Percentiles rank a stretch among this genome's conserved stretches.
phyloP scores from a whole-genome alignment of 2,797 vertebrate species.

The Agapornis canus region DNA sequence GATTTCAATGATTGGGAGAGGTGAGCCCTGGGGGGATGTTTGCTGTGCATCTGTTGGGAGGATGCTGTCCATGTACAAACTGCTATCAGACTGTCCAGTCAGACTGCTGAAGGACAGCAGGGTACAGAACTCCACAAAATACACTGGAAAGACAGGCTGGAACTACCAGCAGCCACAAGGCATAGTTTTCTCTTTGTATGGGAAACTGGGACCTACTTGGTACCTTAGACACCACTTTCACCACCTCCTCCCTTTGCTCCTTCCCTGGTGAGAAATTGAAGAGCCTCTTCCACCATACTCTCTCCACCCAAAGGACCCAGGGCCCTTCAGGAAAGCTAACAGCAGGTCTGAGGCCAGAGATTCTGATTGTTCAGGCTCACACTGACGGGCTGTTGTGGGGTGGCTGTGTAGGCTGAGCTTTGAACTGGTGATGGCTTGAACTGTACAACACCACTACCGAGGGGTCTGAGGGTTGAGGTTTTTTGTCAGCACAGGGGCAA shows the following conservation, averaged over 20 bases:
- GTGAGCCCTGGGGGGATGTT: background rate
- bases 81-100: too few species aligned
- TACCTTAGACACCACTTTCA: background rate
- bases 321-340: background rate
- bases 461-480: accelerated
- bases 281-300: background rate
- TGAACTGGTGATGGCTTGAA: background rate
- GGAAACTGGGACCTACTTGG: background rate
- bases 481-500: background rate
- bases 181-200: background rate
- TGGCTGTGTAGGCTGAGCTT: background rate
- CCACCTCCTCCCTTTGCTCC: background rate
- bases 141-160: background rate
- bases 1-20: background rate
- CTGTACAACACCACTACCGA: background rate
- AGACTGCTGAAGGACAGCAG: background rate
- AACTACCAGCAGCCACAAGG: background rate
- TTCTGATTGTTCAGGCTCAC: background rate
- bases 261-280: background rate
- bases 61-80: background rate
- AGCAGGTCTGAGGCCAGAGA: background rate
- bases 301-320: background rate
- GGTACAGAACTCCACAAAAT: background rate
- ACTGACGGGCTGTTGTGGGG: background rate
- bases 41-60: background rate